These are phyloP conservation scores for Chelonus insularis DNA, from an alignment of 1,140 invertebrate genomes.

Conservation along the genomic window DNA sequence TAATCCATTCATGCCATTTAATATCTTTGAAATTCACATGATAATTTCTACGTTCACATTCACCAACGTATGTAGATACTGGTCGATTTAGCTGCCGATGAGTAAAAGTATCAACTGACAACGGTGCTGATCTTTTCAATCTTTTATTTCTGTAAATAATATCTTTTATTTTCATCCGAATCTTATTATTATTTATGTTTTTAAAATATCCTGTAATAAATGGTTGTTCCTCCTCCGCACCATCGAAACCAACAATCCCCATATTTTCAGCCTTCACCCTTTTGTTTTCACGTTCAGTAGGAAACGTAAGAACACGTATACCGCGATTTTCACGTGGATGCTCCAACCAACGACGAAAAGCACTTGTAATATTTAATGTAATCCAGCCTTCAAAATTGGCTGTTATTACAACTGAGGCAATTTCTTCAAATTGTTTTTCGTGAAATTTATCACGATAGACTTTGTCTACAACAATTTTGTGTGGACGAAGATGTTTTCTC, in stretches of 20 bases:
- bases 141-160: neutral
- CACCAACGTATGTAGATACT: neutral
- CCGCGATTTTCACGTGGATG: conserved; percentile 75
- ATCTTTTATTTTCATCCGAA: neutral
- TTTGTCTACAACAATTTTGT: conserved; percentile 22
- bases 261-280: conserved; percentile 8
- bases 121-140: neutral
- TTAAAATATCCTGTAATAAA: conserved; percentile 83
- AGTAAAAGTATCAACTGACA: conserved; percentile 59
- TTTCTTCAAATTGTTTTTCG: conserved; percentile 38
- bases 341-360: conserved; percentile 71
- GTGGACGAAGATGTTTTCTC: conserved; percentile 6
- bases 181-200: conserved; percentile 45
- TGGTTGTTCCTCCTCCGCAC: conserved; percentile 76
- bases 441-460: conserved; percentile 29
- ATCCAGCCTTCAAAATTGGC: conserved; percentile 72
- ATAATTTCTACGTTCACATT: conserved; percentile 76
- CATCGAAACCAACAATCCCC: conserved; percentile 64
- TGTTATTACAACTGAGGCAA: conserved; percentile 58
- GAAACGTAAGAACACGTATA: conserved; percentile 68
- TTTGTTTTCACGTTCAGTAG: conserved; percentile 40
- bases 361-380: conserved; percentile 72
- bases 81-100: neutral
- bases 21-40: conserved; percentile 85
- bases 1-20: conserved; percentile 88